Evolutionary conservation across 2,113 vertebrate species (phyloP).

Genomic region (Microcebus murinus): DNA sequence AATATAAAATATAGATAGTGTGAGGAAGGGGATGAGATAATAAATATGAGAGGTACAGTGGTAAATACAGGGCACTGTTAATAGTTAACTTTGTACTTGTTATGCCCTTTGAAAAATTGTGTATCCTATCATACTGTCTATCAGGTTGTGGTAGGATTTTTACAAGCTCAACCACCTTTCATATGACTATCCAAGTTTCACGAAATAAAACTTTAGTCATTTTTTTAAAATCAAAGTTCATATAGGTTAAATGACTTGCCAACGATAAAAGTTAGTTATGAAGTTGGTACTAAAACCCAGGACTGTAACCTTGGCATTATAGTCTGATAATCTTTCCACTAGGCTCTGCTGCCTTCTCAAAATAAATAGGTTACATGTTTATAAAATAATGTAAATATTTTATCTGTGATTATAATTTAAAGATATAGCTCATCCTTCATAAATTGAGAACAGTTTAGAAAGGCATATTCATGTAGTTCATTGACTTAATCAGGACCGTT

Average conservation of each 20-base stretch:
- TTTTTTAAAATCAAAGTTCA: neutral
- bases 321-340: neutral
- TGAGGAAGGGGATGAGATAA: neutral
- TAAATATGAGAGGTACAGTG: slow-evolving; percentile 38
- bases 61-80: neutral
- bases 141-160: neutral
- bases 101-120: slow-evolving; percentile 52
- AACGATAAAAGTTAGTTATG: slow-evolving; percentile 7
- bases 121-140: neutral
- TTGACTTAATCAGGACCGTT: neutral
- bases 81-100: slow-evolving; percentile 46
- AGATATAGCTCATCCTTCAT: slow-evolving; percentile 9
- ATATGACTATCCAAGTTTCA: slow-evolving; percentile 4
- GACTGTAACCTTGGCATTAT: neutral
- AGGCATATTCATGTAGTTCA: neutral
- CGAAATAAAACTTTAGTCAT: slow-evolving; percentile 2
- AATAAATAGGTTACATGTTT: slow-evolving; percentile 9
- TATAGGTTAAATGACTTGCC: neutral
- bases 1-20: slow-evolving; percentile 36
- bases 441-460: slow-evolving; percentile 45
- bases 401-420: slow-evolving; percentile 25
- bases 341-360: neutral
- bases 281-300: neutral
- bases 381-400: slow-evolving; percentile 25
- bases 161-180: slow-evolving; percentile 41